These are phyloP conservation scores for Lithophane leautieri DNA, from an alignment of 2,888 invertebrate genomes.

Conservation along the genomic window DNA sequence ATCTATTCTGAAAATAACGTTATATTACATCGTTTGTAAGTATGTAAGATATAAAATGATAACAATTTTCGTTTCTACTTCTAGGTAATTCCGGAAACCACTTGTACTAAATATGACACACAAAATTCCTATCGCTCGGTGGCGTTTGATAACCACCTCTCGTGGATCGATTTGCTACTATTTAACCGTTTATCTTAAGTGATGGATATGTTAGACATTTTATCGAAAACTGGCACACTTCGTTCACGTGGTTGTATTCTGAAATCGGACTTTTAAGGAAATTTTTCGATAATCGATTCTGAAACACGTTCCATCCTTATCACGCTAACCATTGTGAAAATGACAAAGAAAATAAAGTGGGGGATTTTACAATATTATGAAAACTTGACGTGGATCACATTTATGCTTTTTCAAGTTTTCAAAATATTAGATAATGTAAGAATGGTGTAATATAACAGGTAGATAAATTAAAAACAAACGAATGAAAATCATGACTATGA, in stretches of 20 bases:
- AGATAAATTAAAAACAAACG: neutral
- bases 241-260: conserved; percentile 47
- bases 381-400: neutral
- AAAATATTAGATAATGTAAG: neutral
- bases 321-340: neutral
- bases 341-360: neutral
- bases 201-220: conserved; percentile 53
- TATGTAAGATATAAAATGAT: conserved; percentile 4
- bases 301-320: neutral
- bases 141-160: conserved; percentile 49
- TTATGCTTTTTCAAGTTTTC: neutral
- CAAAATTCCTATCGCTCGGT: conserved; percentile 38
- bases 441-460: neutral
- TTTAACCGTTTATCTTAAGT: conserved; percentile 63
- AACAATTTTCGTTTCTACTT: conserved; percentile 5
- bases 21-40: too few species aligned
- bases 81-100: conserved; percentile 37
- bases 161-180: conserved; percentile 55
- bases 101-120: conserved; percentile 27
- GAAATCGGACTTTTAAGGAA: neutral
- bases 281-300: neutral
- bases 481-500: neutral
- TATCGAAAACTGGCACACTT: conserved; percentile 60
- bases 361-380: neutral
- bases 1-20: too few species aligned